phyloP scores from a whole-genome alignment of 2,888 invertebrate genomes.

The Drosophila picticornis region DNA sequence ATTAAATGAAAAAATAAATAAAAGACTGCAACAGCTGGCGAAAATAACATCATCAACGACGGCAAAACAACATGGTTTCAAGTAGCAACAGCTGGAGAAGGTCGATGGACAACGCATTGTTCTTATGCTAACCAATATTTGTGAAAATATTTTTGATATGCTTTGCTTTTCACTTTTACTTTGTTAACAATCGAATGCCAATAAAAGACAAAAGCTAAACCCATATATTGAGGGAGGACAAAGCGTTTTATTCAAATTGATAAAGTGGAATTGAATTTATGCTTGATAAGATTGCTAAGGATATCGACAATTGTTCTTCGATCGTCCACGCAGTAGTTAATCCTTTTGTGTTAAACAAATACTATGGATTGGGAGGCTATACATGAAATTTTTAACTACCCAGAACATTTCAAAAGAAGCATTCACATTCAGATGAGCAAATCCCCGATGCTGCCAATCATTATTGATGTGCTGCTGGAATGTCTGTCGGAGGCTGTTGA shows the following conservation, averaged over 20 bases:
- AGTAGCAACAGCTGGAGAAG: conserved; percentile 31
- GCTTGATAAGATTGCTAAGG: not conserved
- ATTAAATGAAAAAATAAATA: conserved; percentile 10
- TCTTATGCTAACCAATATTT: conserved; percentile 24
- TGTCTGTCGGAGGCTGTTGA: conserved; percentile 50
- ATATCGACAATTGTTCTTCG: not conserved
- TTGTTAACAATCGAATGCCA: conserved; percentile 18
- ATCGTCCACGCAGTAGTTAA: not conserved
- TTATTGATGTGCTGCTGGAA: conserved; percentile 37
- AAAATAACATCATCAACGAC: not conserved
- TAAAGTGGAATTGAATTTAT: not conserved
- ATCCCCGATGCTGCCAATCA: conserved; percentile 22
- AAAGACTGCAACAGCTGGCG: conserved; percentile 18
- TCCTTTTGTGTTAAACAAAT: not conserved
- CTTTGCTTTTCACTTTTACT: conserved; percentile 21
- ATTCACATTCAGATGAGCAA: conserved; percentile 9
- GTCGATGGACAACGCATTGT: conserved; percentile 16
- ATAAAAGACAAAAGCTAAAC: conserved; percentile 2
- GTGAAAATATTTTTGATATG: conserved; percentile 25
- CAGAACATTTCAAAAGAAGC: conserved; percentile 13
- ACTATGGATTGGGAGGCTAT: not conserved
- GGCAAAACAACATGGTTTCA: conserved; percentile 1
- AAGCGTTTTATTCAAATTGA: not conserved
- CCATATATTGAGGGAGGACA: not conserved
- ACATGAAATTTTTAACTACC: not conserved